Evolutionary conservation across 1,140 invertebrate species (phyloP).

Genomic region (Galleria mellonella): DNA sequence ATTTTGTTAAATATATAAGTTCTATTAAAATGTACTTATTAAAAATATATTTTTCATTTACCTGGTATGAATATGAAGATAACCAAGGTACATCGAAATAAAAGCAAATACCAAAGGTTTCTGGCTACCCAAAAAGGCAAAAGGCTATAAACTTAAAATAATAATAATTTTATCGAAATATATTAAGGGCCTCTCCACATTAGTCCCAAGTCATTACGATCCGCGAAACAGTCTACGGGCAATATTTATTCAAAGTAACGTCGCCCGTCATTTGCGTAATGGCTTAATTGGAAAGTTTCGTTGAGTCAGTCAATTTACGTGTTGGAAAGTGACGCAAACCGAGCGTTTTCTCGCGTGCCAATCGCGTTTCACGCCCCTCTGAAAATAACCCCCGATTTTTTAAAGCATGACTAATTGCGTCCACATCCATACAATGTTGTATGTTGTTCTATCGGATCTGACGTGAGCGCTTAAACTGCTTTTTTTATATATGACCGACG

Average conservation of each 20-base stretch:
- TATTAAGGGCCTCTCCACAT: background rate
- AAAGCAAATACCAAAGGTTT: too few species aligned
- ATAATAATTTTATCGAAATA: too few species aligned
- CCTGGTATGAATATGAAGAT: too few species aligned
- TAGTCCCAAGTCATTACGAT: conserved; percentile 13
- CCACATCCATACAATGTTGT: background rate
- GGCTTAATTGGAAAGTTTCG: conserved; percentile 57
- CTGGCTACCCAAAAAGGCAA: too few species aligned
- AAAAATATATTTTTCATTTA: too few species aligned
- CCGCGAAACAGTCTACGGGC: conserved; percentile 11
- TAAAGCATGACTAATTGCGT: conserved; percentile 32
- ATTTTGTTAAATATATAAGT: too few species aligned
- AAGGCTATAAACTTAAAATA: too few species aligned
- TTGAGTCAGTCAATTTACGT: conserved; percentile 39
- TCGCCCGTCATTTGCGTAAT: conserved; percentile 42
- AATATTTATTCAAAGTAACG: conserved; percentile 35
- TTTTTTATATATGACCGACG: too few species aligned
- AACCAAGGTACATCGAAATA: too few species aligned
- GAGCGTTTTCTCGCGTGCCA: conserved; percentile 39
- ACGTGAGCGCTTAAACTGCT: too few species aligned
- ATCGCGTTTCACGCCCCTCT: conserved; percentile 28
- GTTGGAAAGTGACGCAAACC: conserved; percentile 29
- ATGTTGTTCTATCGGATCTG: too few species aligned
- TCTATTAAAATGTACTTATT: too few species aligned
- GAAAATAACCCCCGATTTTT: conserved; percentile 30